Percentiles rank a stretch among this genome's conserved stretches.
These are phyloP conservation scores for Himalopsyche tibetana DNA, from an alignment of 2,888 invertebrate species.

Conservation along the genomic window DNA sequence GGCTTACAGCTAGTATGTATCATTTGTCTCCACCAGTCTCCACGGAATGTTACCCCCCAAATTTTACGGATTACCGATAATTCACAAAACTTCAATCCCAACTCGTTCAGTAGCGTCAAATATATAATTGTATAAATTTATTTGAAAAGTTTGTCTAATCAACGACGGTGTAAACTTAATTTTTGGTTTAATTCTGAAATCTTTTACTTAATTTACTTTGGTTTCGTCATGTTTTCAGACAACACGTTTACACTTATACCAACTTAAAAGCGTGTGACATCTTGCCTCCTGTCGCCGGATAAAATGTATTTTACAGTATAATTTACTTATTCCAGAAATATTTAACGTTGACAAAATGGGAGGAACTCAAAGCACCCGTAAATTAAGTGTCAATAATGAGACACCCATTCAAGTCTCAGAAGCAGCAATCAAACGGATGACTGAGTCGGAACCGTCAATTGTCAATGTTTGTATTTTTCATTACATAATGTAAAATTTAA, in stretches of 20 bases:
- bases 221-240: too few relatives aligned
- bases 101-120: too few relatives aligned
- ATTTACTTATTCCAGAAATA: neutral
- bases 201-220: too few relatives aligned
- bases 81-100: too few relatives aligned
- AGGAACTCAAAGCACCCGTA: conserved; percentile 58
- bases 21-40: too few relatives aligned
- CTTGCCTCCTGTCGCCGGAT: neutral
- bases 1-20: too few relatives aligned
- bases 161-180: too few relatives aligned
- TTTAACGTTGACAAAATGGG: conserved; percentile 51
- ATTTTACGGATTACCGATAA: too few relatives aligned
- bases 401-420: conserved; percentile 60
- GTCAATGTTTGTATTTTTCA: conserved; percentile 59
- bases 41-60: too few relatives aligned
- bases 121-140: too few relatives aligned
- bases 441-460: conserved; percentile 52
- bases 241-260: neutral
- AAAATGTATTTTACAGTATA: conserved; percentile 18
- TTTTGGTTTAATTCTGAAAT: too few relatives aligned
- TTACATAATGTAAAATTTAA: conserved; percentile 57
- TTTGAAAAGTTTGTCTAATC: too few relatives aligned
- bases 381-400: conserved; percentile 60
- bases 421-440: conserved; percentile 60
- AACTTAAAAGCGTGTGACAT: neutral